Percentiles rank a stretch among this genome's conserved stretches.
Evolutionary conservation across 2,797 vertebrate genomes (phyloP).

Genomic region (Crocidura indochinensis): DNA sequence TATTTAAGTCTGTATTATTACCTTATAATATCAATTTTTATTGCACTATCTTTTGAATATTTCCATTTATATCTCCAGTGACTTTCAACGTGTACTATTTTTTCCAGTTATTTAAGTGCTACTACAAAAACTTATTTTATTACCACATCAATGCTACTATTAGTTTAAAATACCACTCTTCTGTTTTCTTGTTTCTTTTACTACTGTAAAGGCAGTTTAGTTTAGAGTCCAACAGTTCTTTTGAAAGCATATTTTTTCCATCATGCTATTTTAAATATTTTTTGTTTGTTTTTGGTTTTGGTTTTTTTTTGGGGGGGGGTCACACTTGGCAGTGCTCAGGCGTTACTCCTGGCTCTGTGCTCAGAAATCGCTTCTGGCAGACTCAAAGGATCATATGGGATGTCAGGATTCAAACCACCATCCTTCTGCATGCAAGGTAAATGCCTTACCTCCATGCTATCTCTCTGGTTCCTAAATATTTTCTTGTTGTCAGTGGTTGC

Average conservation of each 20-base stretch:
- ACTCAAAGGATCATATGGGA: no score
- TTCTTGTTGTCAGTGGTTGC: background rate
- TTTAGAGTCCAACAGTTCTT: background rate
- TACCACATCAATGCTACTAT: constrained; percentile 26
- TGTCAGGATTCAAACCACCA: no score
- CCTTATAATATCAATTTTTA: constrained; percentile 28
- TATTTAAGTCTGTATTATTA: constrained; percentile 24
- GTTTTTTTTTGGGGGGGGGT: no score
- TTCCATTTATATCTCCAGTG: constrained; percentile 29
- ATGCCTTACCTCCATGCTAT: no score
- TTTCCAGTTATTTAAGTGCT: background rate
- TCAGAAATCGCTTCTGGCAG: no score
- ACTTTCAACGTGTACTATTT: constrained; percentile 26
- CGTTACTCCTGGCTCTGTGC: no score
- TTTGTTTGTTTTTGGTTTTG: no score
- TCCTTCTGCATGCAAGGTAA: no score
- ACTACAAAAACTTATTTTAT: constrained; percentile 8
- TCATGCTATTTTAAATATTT: background rate
- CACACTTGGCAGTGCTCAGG: no score
- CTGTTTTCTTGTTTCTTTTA: constrained; percentile 42
- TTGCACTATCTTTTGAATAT: constrained; percentile 22
- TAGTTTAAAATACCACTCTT: constrained; percentile 48
- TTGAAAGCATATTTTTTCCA: constrained; percentile 30
- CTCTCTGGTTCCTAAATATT: no score
- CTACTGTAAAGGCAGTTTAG: constrained; percentile 22